phyloP scores from a whole-genome alignment of 1,140 invertebrate genomes.

The Drosophila hydei region DNA sequence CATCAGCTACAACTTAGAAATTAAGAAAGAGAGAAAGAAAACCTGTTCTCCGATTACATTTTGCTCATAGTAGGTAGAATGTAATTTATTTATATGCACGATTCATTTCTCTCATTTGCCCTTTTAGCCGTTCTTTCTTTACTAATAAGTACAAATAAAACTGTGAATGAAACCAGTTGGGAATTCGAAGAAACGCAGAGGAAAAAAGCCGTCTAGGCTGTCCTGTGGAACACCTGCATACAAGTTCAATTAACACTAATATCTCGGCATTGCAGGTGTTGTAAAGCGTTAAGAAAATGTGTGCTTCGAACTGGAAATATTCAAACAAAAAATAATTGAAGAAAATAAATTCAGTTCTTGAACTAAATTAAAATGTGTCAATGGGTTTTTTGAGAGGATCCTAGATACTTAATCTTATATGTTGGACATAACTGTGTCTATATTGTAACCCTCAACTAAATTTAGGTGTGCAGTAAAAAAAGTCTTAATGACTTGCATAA shows the following conservation, averaged over 20 bases:
- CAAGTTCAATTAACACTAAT: neutral
- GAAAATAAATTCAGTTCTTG: neutral
- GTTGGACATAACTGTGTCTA: too few relatives aligned
- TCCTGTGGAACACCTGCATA: neutral
- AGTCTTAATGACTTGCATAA: too few relatives aligned
- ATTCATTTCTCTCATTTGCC: conserved; percentile 13
- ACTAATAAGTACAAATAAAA: conserved; percentile 22
- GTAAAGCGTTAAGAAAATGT: neutral
- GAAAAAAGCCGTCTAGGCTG: neutral
- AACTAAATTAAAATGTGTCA: neutral
- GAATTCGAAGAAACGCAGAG: conserved; percentile 18
- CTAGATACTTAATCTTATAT: too few relatives aligned
- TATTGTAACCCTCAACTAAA: too few relatives aligned
- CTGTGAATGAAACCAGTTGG: conserved; percentile 16
- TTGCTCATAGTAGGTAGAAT: conserved; percentile 30
- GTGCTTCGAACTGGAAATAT: too few relatives aligned
- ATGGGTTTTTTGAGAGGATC: too few relatives aligned
- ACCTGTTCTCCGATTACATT: conserved; percentile 30
- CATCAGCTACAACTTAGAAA: neutral
- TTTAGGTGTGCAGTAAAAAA: too few relatives aligned
- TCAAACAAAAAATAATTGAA: too few relatives aligned
- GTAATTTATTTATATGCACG: conserved; percentile 18
- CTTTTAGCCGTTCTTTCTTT: conserved; percentile 19
- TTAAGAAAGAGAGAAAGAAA: conserved; percentile 1
- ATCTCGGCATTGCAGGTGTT: neutral